Evolutionary conservation across 2,797 vertebrate species (phyloP).

Genomic region (Gymnothorax reevesii): DNA sequence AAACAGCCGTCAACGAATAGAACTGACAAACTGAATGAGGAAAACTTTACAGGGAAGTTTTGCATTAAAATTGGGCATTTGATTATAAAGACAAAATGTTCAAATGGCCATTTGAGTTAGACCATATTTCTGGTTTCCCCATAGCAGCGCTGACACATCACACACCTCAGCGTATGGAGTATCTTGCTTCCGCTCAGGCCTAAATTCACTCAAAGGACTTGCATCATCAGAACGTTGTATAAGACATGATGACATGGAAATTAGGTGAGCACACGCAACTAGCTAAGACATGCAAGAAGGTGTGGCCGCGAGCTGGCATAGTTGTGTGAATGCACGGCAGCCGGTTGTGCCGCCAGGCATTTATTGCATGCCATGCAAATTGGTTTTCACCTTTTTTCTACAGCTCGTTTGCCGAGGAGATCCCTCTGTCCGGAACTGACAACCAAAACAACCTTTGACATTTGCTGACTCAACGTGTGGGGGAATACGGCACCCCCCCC

Average conservation of each 20-base stretch:
- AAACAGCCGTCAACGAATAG: neutral
- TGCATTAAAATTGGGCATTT: neutral
- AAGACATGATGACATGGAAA: slow-evolving; percentile 28
- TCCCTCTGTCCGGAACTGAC: slow-evolving; percentile 32
- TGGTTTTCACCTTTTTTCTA: slow-evolving; percentile 28
- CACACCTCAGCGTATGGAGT: too few relatives aligned
- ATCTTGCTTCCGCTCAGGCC: neutral
- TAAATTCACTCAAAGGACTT: slow-evolving; percentile 30
- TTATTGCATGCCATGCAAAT: slow-evolving; percentile 15
- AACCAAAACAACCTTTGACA: slow-evolving; percentile 46
- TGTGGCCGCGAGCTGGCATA: slow-evolving; percentile 49
- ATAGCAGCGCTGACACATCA: neutral
- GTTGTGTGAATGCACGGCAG: slow-evolving; percentile 19
- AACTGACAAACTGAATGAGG: neutral
- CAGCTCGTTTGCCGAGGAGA: slow-evolving; percentile 31
- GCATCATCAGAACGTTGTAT: slow-evolving; percentile 54
- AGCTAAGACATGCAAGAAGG: slow-evolving; percentile 52
- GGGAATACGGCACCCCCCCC: slow-evolving; percentile 14
- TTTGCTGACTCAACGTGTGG: slow-evolving; percentile 36
- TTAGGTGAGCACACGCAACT: slow-evolving; percentile 45
- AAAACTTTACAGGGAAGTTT: neutral
- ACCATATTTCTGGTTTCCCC: neutral
- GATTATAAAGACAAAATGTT: neutral
- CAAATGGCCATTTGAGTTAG: neutral
- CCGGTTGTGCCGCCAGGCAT: too few relatives aligned